phyloP scores from a whole-genome alignment of 2,797 vertebrate genomes.

The Mionectes olivaceus region DNA sequence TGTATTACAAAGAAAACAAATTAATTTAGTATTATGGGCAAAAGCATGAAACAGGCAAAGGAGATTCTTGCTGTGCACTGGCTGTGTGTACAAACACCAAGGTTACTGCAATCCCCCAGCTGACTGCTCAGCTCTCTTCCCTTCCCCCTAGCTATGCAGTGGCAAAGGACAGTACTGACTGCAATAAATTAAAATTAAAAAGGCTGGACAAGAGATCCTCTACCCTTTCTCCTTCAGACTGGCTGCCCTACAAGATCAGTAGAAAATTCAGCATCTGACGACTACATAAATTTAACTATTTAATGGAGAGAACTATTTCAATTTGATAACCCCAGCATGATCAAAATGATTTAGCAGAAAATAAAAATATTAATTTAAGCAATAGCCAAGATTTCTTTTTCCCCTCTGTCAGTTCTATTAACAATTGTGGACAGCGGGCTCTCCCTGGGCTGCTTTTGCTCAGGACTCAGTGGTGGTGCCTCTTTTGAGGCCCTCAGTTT shows the following conservation, averaged over 20 bases:
- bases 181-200: conserved; percentile 35
- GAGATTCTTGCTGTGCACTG: background rate
- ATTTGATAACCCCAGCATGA: background rate
- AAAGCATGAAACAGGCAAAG: background rate
- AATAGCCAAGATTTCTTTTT: background rate
- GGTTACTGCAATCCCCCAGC: conserved; percentile 21
- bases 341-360: background rate
- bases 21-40: background rate
- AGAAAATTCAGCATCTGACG: background rate
- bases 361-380: background rate
- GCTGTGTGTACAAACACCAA: background rate
- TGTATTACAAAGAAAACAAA: background rate
- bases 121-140: conserved; percentile 2
- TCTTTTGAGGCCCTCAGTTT: background rate
- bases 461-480: background rate
- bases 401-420: background rate
- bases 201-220: background rate
- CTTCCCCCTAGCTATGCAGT: conserved; percentile 23
- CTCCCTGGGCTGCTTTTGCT: background rate
- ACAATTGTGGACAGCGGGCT: background rate
- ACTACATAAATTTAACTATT: background rate
- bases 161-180: conserved; percentile 17
- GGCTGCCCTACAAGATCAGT: background rate
- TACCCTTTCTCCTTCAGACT: background rate
- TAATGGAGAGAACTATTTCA: background rate